Evolutionary conservation across 2,888 invertebrate species (phyloP), one percentile per base, ranked within the genome.

Genomic region (Hypercompe scribonia): DNA sequence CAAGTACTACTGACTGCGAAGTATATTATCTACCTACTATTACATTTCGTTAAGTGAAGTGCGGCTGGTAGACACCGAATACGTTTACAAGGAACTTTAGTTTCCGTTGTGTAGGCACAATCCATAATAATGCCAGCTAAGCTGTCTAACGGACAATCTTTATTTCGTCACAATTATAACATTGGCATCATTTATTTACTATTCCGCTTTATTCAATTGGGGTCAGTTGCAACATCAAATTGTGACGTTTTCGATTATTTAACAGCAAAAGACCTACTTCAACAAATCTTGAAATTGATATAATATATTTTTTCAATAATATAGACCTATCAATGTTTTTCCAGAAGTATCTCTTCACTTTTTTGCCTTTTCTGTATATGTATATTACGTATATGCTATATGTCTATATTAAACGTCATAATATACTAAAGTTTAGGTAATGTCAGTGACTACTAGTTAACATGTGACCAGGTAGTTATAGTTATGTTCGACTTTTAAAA

Each of bases 181-280:
- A 90, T 89, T 91, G 90, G 88, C 90, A 91, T 86, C 85, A 86
- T 88, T 89, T 84, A 84, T 84, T 84, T 83, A 88, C 87, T 89
- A 90, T 88, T 88, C 89, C 86, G 83, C 80, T 88, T 87, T 79
- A 88, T 85, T 83, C 76, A 77, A 90, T 89, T 87, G 88, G 85
- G 91, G 91, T 90, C 91, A 88, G 78, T 88, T 90, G 87, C 90
- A 83, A 90, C 87, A 90, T 66, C 61, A 68, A 69, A 71, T 61
- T 78, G 64, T 71, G n/a, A 74, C 42, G 74, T 74, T 64, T 64
- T 68, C 15, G 39, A 61, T 69, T 50, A 68, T 63, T 63, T 72
- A 50, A 65, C 33, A 68, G 10, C 24, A 36, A 34, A 68, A 58
- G 34, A 68, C n/a, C n/a, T 68, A 54, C n/a, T 68, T 54, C 18